Base-by-base conservation (phyloP, 2,113 vertebrate species). In the Labeo catla region DNA sequence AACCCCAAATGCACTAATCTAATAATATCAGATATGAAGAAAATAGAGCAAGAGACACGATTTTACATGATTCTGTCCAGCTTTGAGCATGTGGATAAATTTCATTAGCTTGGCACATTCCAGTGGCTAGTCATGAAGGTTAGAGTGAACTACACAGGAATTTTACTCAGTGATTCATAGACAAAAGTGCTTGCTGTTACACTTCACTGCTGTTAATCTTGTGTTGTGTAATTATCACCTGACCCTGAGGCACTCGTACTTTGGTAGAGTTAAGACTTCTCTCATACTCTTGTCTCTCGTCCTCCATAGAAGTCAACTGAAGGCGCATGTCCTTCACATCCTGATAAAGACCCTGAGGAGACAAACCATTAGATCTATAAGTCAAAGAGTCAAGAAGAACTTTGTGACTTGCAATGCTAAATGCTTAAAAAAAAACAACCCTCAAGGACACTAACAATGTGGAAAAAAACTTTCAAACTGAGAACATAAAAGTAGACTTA, bases 321-420 rank as follows among this genome's bases (percentile, higher is more conserved):
- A 97, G 92, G 19, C 95, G 95, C 92, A 99, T 93, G 36, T 97
- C 95, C 11, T 85, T 96, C 72, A 99, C 96, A 93, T 98, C 97
- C 90, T 97, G 96, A 89, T 97, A 95, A 88, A 98, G 91, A 9
- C 95, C 96, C 97, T 99, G 78, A 15, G 19, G 50, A 81, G 61
- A 89, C 23, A 85, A 52, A 84, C 4, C 34, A n/a, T n/a, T n/a
- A 57, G 77, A 84, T 72, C 16, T 77, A 43, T 12, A 8, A 52
- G 76, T 77, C 73, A 86, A 84, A 84, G 23, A 65, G 21, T 73
- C 39, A 81, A 84, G 70, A 86, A 76, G 45, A 13, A 45, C 23
- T 74, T 49, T 23, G 72, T 12, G 72, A 28, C 39, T 11, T 72
- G 68, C 16, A 73, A 6, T 47, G 5, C 43, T 45, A 45, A 49